Base-by-base conservation (phyloP, 2,797 vertebrate genomes). In the Crypturellus tataupa region DNA sequence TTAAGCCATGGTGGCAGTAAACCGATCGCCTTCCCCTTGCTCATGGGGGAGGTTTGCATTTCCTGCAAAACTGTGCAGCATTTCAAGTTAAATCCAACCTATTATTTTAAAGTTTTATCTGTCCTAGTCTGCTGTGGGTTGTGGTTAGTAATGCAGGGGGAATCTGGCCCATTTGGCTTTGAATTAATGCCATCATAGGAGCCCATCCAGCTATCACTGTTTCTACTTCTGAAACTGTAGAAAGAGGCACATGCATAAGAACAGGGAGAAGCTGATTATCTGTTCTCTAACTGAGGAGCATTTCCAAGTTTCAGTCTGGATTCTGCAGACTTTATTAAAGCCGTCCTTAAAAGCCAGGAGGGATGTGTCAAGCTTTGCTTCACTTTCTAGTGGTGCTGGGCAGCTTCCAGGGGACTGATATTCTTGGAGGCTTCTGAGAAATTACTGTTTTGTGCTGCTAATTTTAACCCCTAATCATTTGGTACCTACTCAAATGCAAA, bases 191-290 rank as follows among this genome's bases (percentile, higher is more conserved):
- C 12, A 10, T 40, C 27, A 6, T 31, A 70, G 49, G 35, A 31
- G 9, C n/a, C 31, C 17, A 40, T 39, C 18, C 24, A 40, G 10
- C 3, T 25, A 77, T 25, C 29, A 5, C 23, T 49, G 11, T 12
- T 27, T 4, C 27, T 35, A 37, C 18, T 12, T 47, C 39, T 44
- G 58, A 27, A 87, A 58, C 75, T 44, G 33, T 62, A 65, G 2
- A 10, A 16, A 64, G 49, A 31, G 17, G 35, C 8, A 25, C 3
- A 1, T 3, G 5, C 0, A 0, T 37, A 58, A 18, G 21, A 17
- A 35, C 12, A 51, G 16, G 20, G 56, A 49, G 62, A 55, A 47
- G 12, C 23, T 75, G 16, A 83, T 85, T 33, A 39, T 12, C 37
- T 85, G 21, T 62, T 59, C 33, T 58, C 9, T 40, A 46, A 1